A percentile compares a stretch with the other conserved stretches of the same genome.
Evolutionary conservation across 53 echinoderm and acorn worm genomes (phyloP).

Genomic region (Stichopus horrens): DNA sequence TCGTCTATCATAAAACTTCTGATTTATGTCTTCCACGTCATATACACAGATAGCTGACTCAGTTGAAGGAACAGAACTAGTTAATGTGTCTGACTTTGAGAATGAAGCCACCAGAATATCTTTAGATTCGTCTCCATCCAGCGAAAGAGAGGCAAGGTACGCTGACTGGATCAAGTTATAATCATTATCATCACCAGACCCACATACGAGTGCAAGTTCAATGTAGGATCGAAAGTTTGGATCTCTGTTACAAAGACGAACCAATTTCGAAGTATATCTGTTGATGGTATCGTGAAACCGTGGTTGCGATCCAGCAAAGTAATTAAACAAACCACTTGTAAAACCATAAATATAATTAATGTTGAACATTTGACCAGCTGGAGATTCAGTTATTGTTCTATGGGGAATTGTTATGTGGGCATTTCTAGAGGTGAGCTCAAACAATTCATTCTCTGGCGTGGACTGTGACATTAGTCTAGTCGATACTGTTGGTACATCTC

Average conservation of each 20-base stretch:
- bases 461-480: conserved; percentile 48
- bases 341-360: conserved; percentile 82
- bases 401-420: conserved; percentile 39
- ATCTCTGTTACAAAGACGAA: conserved; percentile 77
- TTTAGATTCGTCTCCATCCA: conserved; percentile 29
- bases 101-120: conserved; percentile 82
- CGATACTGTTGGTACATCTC: conserved; percentile 57
- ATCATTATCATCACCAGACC: conserved; percentile 29
- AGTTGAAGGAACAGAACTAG: conserved; percentile 8
- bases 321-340: conserved; percentile 72
- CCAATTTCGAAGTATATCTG: conserved; percentile 70
- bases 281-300: conserved; percentile 32
- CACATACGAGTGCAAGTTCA: conserved; percentile 66
- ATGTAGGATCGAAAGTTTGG: conserved; percentile 67
- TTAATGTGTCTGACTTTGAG: conserved; percentile 33
- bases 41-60: conserved; percentile 85
- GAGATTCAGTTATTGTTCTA: conserved; percentile 40
- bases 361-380: conserved; percentile 60
- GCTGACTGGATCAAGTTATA: conserved; percentile 77
- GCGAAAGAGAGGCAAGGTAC: conserved; percentile 59
- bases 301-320: conserved; percentile 72
- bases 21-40: conserved; percentile 58
- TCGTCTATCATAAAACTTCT: conserved; percentile 52
- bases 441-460: conserved; percentile 29
- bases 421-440: conserved; percentile 23